These are phyloP conservation scores for Acanthurus tractus DNA, from an alignment of 2,797 vertebrate species.

Conservation along the genomic window DNA sequence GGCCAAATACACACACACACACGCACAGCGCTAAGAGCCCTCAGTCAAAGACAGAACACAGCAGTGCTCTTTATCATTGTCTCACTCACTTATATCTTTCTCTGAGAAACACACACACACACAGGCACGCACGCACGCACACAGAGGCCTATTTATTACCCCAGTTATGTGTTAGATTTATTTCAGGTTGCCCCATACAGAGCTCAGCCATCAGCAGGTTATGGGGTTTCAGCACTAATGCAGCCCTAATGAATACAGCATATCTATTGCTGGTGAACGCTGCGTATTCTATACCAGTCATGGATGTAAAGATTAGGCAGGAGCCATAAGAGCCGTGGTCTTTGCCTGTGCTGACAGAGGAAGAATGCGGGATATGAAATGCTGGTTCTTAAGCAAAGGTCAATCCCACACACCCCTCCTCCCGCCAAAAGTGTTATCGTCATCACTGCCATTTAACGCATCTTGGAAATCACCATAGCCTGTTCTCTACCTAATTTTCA, in stretches of 20 bases:
- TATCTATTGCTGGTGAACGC: slow-evolving; percentile 65
- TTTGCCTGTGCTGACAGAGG: slow-evolving; percentile 57
- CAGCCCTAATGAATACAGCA: slow-evolving; percentile 80
- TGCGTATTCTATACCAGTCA: slow-evolving; percentile 63
- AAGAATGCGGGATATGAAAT: slow-evolving; percentile 63
- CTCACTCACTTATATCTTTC: slow-evolving; percentile 82
- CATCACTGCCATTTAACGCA: slow-evolving; percentile 55
- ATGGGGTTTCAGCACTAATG: slow-evolving; percentile 79
- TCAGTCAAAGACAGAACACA: slow-evolving; percentile 82
- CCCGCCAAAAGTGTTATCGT: slow-evolving; percentile 36
- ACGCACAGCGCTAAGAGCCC: slow-evolving; percentile 78
- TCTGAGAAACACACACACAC: slow-evolving; percentile 67
- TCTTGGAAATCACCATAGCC: background rate
- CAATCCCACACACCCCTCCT: slow-evolving; percentile 16
- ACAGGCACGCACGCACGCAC: slow-evolving; percentile 33
- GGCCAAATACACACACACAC: slow-evolving; percentile 48
- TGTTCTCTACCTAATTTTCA: slow-evolving; percentile 26
- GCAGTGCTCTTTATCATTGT: slow-evolving; percentile 83
- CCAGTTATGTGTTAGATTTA: slow-evolving; percentile 85
- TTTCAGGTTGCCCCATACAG: slow-evolving; percentile 74
- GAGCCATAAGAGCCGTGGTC: slow-evolving; percentile 54
- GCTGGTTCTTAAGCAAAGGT: slow-evolving; percentile 62
- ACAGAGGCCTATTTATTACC: slow-evolving; percentile 79
- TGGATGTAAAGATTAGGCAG: slow-evolving; percentile 70
- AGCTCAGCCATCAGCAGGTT: slow-evolving; percentile 77